Conservation (phyloP, 2,888 invertebrate genomes). For the Trypoxylon attenuatum region DNA sequence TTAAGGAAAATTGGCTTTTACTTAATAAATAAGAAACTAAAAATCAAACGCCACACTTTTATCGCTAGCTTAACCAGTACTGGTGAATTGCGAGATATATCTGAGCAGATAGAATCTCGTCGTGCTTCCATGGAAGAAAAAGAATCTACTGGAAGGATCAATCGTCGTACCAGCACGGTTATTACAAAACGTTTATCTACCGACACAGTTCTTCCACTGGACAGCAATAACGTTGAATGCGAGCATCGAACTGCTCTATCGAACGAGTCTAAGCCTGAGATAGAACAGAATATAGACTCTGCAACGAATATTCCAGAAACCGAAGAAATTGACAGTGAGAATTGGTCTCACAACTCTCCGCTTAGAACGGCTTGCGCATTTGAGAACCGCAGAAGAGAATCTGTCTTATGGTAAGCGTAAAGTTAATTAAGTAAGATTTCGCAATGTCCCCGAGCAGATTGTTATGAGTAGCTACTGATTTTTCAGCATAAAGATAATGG, state of each 20-base stretch:
- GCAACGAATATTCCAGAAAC: too few relatives aligned
- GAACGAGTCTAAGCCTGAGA: too few relatives aligned
- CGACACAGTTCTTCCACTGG: too few relatives aligned
- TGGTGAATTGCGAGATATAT: conserved; percentile 65
- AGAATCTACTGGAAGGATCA: conserved; percentile 57
- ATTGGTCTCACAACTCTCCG: too few relatives aligned
- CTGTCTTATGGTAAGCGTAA: conserved; percentile 6
- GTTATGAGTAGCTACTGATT: conserved; percentile 13
- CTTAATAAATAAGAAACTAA: background rate
- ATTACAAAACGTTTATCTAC: conserved; percentile 2
- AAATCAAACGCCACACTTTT: too few relatives aligned
- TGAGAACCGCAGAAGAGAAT: background rate
- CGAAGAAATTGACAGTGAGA: too few relatives aligned
- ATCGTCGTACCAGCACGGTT: conserved; percentile 2
- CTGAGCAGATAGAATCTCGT: conserved; percentile 65
- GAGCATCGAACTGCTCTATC: too few relatives aligned
- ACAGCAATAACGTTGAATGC: too few relatives aligned
- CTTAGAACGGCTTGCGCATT: background rate
- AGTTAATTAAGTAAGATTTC: too few relatives aligned
- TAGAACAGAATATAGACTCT: too few relatives aligned
- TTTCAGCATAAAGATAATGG: conserved; percentile 8
- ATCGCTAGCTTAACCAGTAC: conserved; percentile 65
- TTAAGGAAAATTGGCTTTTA: too few relatives aligned
- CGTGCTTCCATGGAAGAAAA: conserved; percentile 67
- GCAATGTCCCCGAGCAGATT: background rate